Conservation (phyloP, 2,797 vertebrate species). For the Sus cebifrons region DNA sequence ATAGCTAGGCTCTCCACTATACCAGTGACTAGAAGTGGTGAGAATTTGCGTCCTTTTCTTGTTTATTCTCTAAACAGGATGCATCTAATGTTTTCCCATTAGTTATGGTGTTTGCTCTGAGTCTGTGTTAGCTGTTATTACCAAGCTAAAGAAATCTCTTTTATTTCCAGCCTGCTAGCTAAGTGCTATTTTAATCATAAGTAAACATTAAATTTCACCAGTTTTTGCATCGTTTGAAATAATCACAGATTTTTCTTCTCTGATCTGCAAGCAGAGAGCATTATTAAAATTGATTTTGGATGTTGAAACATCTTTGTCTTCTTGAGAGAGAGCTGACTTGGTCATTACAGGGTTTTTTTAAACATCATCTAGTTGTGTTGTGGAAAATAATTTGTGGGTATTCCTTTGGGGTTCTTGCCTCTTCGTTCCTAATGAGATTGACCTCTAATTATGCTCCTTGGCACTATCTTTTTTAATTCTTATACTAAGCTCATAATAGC, state of each 20-base stretch:
- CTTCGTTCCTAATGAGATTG: neutral
- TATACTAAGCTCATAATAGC: neutral
- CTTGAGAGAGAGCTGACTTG: neutral
- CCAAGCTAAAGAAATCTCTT: neutral
- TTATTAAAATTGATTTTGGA: neutral
- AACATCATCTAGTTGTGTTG: neutral
- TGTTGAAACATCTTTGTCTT: neutral
- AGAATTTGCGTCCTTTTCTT: neutral
- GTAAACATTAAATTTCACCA: neutral
- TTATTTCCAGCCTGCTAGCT: neutral
- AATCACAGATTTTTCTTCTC: constrained; percentile 18
- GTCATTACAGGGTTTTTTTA: neutral
- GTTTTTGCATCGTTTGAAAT: constrained; percentile 6
- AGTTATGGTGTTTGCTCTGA: neutral
- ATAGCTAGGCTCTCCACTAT: neutral
- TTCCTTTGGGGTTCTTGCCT: neutral
- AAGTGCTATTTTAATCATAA: constrained; percentile 15
- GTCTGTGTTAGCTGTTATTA: neutral
- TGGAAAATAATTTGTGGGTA: neutral
- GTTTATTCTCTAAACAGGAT: neutral
- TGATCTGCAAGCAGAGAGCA: neutral
- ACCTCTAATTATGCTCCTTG: neutral
- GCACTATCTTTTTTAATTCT: neutral
- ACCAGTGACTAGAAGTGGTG: neutral
- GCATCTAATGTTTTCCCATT: neutral